These are phyloP conservation scores for Actinemys pallida DNA, from an alignment of 2,113 vertebrate genomes.

Conservation along the genomic window DNA sequence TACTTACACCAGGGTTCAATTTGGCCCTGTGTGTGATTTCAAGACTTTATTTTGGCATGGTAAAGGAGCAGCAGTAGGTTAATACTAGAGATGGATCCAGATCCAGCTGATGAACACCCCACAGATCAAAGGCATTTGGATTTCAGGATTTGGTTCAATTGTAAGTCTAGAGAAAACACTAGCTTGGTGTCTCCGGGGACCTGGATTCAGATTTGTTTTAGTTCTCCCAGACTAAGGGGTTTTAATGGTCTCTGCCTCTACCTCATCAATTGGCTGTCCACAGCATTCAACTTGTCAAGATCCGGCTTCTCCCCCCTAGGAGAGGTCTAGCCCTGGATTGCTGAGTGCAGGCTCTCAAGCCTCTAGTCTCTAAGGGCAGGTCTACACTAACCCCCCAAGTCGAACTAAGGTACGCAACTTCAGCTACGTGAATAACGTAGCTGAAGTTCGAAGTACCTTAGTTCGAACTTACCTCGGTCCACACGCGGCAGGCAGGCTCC, in stretches of 20 bases:
- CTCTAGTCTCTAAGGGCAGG: neutral
- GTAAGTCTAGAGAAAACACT: neutral
- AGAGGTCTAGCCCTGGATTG: neutral
- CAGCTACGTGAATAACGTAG: no score
- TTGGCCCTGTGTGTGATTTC: neutral
- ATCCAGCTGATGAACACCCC: neutral
- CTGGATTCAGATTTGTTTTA: neutral
- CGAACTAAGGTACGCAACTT: no score
- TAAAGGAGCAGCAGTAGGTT: neutral
- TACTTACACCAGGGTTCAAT: neutral
- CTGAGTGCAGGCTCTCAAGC: neutral
- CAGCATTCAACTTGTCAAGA: neutral
- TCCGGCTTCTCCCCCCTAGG: neutral
- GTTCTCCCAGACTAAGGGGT: neutral
- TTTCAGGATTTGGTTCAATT: neutral
- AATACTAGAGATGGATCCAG: neutral
- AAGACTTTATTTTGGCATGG: conserved; percentile 4
- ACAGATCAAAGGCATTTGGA: neutral
- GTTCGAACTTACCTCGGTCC: no score
- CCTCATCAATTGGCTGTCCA: neutral
- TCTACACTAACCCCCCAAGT: no score
- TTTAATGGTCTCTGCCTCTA: neutral
- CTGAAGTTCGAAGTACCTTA: no score
- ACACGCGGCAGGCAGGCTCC: no score
- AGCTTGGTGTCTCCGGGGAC: neutral